phyloP scores from a whole-genome alignment of 2,797 vertebrate species.

The Centropyge bicolor region DNA sequence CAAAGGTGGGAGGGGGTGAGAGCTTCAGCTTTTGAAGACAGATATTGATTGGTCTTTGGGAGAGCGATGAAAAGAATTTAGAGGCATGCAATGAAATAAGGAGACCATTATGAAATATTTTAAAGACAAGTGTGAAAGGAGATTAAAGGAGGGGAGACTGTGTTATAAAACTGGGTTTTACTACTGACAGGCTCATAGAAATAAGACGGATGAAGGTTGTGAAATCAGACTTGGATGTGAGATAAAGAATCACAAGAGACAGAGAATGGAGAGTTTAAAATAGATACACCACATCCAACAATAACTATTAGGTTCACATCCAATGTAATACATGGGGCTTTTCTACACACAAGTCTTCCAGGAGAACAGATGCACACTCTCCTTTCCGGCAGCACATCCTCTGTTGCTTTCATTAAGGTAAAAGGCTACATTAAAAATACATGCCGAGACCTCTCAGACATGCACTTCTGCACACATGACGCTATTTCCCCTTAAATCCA shows the following conservation, averaged over 20 bases:
- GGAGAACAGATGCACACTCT: conserved; percentile 33
- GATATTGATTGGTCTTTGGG: conserved; percentile 45
- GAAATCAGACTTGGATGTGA: neutral
- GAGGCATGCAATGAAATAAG: neutral
- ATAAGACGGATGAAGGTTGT: conserved; percentile 40
- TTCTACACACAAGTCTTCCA: conserved; percentile 32
- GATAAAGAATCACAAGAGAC: neutral
- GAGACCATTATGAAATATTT: neutral
- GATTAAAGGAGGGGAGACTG: neutral
- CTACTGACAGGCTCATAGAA: conserved; percentile 16
- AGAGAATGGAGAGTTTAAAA: neutral
- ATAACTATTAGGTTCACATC: neutral
- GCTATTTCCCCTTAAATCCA: conserved; percentile 66
- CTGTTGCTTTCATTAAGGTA: conserved; percentile 75
- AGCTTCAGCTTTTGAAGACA: conserved; percentile 30
- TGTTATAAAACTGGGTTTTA: conserved; percentile 13
- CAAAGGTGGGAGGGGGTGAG: conserved; percentile 35
- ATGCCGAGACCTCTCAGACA: conserved; percentile 78
- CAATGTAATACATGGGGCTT: conserved; percentile 5
- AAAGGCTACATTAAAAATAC: conserved; percentile 82
- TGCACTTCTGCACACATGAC: conserved; percentile 73
- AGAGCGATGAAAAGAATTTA: neutral
- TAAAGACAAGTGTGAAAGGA: neutral
- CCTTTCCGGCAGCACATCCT: conserved; percentile 44
- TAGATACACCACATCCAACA: conserved; percentile 12